Evolutionary conservation across 2,113 vertebrate genomes (phyloP), one percentile per base, ranked within the genome.

Genomic region (Melozone crissalis): DNA sequence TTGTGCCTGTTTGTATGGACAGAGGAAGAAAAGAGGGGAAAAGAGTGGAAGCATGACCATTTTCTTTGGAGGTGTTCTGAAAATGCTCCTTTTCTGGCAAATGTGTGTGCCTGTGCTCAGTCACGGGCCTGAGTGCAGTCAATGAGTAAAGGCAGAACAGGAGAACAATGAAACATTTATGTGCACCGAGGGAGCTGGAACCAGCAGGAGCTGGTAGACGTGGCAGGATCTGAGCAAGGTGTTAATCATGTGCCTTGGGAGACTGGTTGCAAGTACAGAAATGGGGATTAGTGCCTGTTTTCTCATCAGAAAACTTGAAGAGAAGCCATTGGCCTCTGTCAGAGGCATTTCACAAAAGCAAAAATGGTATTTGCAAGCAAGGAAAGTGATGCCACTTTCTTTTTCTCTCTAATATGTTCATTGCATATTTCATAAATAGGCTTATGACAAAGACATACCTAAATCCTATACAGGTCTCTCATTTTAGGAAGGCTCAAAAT

Each of bases 151-250:
- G 61, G 43, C 84, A 87, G 55, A 71, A 21, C 37, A 76, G 46
- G 41, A 63, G 67, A 93, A 91, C 87, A 94, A 88, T 90, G 90
- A 57, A 95, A 96, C 94, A 90, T 63, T 93, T 57, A 58, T 83
- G 61, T 43, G 39, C 27, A 24, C 26, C 63, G 84, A 58, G 93
- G 51, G 61, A 76, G 59, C 84, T 85, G 14, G 67, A 91, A 89
- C 59, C 71, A 77, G 55, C 31, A 39, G 65, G 82, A 91, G 62
- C 65, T 61, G 85, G 87, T 61, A 59, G 89, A 71, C 1, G 7
- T 92, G 94, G 90, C 93, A 96, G 79, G 82, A 90, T 91, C 79
- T 57, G 75, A 86, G 92, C 57, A 93, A 94, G 92, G 87, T 91
- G 91, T 90, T 90, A 85, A 85, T 91, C 82, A 80, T 58, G 67